A percentile compares a stretch with the other conserved stretches of the same genome.
Evolutionary conservation across 1,140 invertebrate species (phyloP).

Genomic region (Leptoteleia sp.): DNA sequence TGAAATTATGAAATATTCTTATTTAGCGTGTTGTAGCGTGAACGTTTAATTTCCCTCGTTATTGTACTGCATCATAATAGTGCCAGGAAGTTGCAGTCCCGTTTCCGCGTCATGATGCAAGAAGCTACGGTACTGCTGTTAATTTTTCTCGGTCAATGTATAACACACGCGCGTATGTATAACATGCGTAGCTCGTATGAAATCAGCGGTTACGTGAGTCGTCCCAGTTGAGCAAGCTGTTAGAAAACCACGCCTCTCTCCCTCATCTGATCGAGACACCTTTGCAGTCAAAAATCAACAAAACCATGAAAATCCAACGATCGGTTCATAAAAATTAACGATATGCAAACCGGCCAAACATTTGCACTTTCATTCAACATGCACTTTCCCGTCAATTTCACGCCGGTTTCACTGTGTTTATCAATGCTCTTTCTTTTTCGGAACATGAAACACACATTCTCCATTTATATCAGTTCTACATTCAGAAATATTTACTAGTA

Average conservation of each 20-base stretch:
- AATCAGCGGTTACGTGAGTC: constrained; percentile 36
- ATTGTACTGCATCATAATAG: no score
- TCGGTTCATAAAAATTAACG: background rate
- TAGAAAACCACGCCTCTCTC: constrained; percentile 25
- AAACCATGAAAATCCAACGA: constrained; percentile 6
- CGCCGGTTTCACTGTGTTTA: constrained; percentile 10
- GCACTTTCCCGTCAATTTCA: constrained; percentile 7
- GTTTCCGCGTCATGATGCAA: no score
- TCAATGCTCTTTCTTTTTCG: background rate
- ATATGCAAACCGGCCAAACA: constrained; percentile 7
- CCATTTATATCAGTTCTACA: no score
- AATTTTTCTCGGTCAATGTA: constrained; percentile 57
- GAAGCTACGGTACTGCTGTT: background rate
- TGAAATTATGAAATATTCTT: no score
- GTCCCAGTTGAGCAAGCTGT: constrained; percentile 32
- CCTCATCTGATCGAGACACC: constrained; percentile 13
- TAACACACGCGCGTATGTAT: constrained; percentile 28
- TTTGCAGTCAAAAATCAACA: constrained; percentile 6
- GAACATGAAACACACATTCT: no score
- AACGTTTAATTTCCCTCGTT: no score
- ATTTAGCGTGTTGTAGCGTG: no score
- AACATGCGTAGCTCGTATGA: constrained; percentile 1
- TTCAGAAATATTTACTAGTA: no score
- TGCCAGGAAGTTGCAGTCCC: no score
- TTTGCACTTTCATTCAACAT: constrained; percentile 19